Base-by-base conservation (phyloP, 2,888 invertebrate species). In the Phyto melanocephala region DNA sequence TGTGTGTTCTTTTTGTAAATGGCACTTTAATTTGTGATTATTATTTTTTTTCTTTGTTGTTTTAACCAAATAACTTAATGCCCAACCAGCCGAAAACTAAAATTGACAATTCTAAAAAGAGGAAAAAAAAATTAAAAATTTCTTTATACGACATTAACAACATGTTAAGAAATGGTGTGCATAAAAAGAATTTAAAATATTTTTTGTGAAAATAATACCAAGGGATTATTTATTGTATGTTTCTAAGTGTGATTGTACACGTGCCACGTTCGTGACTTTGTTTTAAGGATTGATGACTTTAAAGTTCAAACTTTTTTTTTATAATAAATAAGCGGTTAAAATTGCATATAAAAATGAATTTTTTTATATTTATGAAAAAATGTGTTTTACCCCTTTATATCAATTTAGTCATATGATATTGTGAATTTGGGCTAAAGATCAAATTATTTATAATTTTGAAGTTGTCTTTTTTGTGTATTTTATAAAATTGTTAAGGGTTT, bases 181-280 rank as follows among this genome's bases (percentile, higher is more conserved):
- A 63, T 33, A n/a, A 62, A 50, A 45, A 54, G 13, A 20, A 10
- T 45, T 62, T 50, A 24, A 60, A 65, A 50, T 20, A 47, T 28
- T 15, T 72, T 63, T 81, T 68, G 45, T 65, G 70, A 6, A 5
- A 75, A 68, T 63, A 22, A 74, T 70, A 62, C 28, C 45, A 54
- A 45, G 40, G 1, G 11, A n/a, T 8, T 47, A 17, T 10, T 3
- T 47, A 33, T 56, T 42, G 28, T 20, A 11, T 17, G 15, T 40
- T 40, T 54, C 17, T 76, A 40, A 33, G 33, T 62, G 37, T 74
- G 45, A 56, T 10, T 20, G 50, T 15, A 58, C 76, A 80, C 63
- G 80, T 75, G 80, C 70, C 80, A 76, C 70, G 63, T 76, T 80
- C 70, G 58, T 80, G 72, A 62, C 67, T 74, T 67, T 60, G 42